These are phyloP conservation scores for Selenia dentaria DNA, from an alignment of 2,888 invertebrate species.

Conservation along the genomic window DNA sequence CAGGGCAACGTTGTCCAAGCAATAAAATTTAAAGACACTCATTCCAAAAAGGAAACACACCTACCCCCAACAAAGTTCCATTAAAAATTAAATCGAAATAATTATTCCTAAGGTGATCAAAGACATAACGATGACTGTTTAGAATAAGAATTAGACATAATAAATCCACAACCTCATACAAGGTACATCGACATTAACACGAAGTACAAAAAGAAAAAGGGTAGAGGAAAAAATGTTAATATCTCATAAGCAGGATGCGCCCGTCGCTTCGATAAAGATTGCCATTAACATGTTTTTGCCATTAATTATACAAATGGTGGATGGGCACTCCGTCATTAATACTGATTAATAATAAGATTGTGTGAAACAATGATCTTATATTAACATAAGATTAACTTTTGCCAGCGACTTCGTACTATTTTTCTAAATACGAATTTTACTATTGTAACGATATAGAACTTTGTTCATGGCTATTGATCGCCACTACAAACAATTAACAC, in stretches of 20 bases:
- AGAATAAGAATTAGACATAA: constrained; percentile 6
- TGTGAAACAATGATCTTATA: not conserved
- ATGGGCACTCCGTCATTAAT: constrained; percentile 19
- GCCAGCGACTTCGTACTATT: too few relatives aligned
- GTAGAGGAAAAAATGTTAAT: constrained; percentile 36
- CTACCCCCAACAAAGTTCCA: constrained; percentile 12
- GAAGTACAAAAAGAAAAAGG: constrained; percentile 11
- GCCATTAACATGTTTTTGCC: constrained; percentile 51
- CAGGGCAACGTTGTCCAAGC: not conserved
- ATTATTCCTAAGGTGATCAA: constrained; percentile 16
- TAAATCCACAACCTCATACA: constrained; percentile 2
- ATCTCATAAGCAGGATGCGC: constrained; percentile 44
- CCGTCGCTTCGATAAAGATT: constrained; percentile 49
- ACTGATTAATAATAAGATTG: constrained; percentile 25
- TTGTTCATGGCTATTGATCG: too few relatives aligned
- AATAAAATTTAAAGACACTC: constrained; percentile 21
- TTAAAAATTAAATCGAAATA: constrained; percentile 14
- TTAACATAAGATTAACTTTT: constrained; percentile 1
- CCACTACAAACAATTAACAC: too few relatives aligned
- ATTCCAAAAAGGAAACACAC: constrained; percentile 18
- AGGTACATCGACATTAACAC: constrained; percentile 23
- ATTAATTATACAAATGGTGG: constrained; percentile 47
- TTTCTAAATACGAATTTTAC: too few relatives aligned
- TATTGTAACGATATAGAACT: too few relatives aligned
- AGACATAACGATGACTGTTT: constrained; percentile 2